Base-by-base conservation (phyloP, 2,113 vertebrate genomes). In the Corythaixoides concolor region DNA sequence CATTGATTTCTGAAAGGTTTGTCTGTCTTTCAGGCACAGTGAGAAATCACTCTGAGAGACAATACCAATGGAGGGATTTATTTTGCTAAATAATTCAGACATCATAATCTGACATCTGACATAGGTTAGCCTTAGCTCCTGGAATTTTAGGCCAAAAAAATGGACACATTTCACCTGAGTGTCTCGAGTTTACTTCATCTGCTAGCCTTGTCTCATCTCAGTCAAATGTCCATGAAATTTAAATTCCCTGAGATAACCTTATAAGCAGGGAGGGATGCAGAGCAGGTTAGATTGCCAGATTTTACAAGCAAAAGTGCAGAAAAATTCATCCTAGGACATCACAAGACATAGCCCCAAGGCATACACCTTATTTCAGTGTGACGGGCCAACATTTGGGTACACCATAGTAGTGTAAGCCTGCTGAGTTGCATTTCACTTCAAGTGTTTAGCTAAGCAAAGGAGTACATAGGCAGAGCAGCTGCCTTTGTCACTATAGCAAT, bases 331-430 rank as follows among this genome's bases (percentile, higher is more conserved):
- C 30, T 24, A 52, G 18, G 33, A 19, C 53, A 45, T 22, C 41
- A 67, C 16, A 39, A 15, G 37, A 13, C 35, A 37, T 13, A 66
- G 30, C 11, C 30, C 52, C 28, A 66, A 49, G 37, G 39, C 37
- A 55, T 8, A 19, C 10, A 30, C 4, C 8, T 63, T n/a, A 9
- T 76, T 32, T 52, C 24, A 52, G 68, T 17, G n/a, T 32, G 45
- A n/a, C 27, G n/a, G 10, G 39, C 11, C 50, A 43, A 6, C 0
- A 3, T 50, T 86, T 67, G 41, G 21, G 28, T 28, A 37, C 7
- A 18, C 33, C 16, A 4, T 9, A 15, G 13, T 4, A 12, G 11
- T 1, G 1, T 35, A 15, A 16, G 35, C 27, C 47, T 28, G 17
- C 35, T 62, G 49, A 77, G 19, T 39, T 33, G 53, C 5, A 15